Evolutionary conservation across 1,140 invertebrate genomes (phyloP).

Genomic region (Probaryconus sp.): DNA sequence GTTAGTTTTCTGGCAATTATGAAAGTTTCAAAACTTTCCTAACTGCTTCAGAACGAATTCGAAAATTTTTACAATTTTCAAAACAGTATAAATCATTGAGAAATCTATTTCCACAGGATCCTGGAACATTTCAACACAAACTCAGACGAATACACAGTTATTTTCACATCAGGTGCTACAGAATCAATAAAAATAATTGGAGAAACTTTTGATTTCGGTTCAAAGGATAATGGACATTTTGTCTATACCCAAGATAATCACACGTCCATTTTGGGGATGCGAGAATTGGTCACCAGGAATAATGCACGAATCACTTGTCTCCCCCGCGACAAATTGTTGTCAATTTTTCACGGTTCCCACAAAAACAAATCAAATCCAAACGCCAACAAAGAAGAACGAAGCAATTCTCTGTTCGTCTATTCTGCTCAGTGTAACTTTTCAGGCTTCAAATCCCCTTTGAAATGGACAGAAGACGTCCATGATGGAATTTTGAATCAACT

Average conservation of each 20-base stretch:
- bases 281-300: conserved; percentile 81
- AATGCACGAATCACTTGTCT: conserved; percentile 79
- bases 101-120: conserved; percentile 80
- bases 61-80: conserved; percentile 5
- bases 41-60: no score
- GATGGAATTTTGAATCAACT: conserved; percentile 79
- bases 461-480: conserved; percentile 84
- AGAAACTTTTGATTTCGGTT: conserved; percentile 86
- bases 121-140: conserved; percentile 91
- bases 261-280: conserved; percentile 95
- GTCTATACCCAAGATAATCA: conserved; percentile 94
- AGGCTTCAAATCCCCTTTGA: conserved; percentile 91
- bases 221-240: conserved; percentile 82
- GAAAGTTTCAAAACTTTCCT: no score
- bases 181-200: conserved; percentile 89
- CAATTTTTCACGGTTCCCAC: conserved; percentile 66
- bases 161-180: conserved; percentile 95
- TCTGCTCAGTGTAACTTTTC: conserved; percentile 97
- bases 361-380: conserved; percentile 17
- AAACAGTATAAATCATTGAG: not conserved
- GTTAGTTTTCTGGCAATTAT: no score
- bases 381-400: not conserved
- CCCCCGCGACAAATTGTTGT: conserved; percentile 77
- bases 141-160: conserved; percentile 88
- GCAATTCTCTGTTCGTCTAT: conserved; percentile 88